Conservation (phyloP, 2,113 vertebrate genomes). For the Equus przewalskii region DNA sequence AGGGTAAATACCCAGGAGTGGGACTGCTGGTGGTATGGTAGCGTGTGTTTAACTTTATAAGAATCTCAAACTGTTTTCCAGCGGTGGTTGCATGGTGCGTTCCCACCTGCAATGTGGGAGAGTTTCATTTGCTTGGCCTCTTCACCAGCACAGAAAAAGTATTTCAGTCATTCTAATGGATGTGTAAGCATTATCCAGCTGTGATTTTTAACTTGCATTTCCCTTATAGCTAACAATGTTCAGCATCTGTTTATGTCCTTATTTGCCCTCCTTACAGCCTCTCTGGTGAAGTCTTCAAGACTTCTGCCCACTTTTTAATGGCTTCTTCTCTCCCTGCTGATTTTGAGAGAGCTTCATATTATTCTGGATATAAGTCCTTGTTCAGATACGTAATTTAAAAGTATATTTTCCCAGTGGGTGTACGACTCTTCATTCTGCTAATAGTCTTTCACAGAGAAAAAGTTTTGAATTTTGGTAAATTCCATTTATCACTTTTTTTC, state of each 20-base stretch:
- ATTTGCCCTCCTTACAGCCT: not conserved
- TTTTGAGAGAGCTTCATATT: not conserved
- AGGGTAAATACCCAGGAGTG: not conserved
- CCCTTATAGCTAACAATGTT: not conserved
- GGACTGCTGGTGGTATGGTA: not conserved
- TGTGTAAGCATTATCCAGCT: not conserved
- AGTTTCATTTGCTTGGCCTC: not conserved
- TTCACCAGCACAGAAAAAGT: not conserved
- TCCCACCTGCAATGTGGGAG: not conserved
- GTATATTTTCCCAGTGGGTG: not conserved
- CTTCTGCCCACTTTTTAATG: not conserved
- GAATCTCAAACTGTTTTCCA: not conserved
- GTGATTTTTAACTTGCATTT: not conserved
- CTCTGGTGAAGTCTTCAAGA: not conserved
- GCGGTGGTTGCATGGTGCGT: not conserved
- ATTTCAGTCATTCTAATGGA: not conserved
- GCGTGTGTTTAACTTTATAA: not conserved
- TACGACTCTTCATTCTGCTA: not conserved
- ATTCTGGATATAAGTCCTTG: not conserved
- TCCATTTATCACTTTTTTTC: not conserved
- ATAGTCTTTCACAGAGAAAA: not conserved
- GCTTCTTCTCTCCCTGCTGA: not conserved
- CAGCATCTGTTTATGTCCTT: not conserved
- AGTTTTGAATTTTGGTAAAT: not conserved
- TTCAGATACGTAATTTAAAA: not conserved